Percentiles rank a stretch among this genome's conserved stretches.
phyloP scores from a whole-genome alignment of 2,797 vertebrate species.

The Euthynnus affinis region DNA sequence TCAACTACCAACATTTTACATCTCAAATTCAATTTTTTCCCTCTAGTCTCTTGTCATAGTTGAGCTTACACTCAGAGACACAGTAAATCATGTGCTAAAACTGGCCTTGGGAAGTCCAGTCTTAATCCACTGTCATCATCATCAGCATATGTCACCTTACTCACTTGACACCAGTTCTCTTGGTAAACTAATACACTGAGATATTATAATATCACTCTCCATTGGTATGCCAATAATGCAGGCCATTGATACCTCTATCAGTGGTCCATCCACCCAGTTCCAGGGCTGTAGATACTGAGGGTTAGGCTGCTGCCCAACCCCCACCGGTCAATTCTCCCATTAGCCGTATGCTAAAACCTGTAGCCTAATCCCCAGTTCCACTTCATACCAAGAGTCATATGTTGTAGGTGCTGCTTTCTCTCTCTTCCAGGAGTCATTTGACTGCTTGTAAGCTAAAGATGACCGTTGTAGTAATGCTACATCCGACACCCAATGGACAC shows the following conservation, averaged over 20 bases:
- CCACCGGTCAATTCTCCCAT: not conserved
- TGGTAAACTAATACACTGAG: not conserved
- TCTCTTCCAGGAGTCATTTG: not conserved
- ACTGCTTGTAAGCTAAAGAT: not conserved
- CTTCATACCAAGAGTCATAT: constrained; percentile 18
- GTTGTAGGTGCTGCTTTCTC: constrained; percentile 1
- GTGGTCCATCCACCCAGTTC: not conserved
- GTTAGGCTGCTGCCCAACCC: constrained; percentile 27
- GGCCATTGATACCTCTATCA: not conserved
- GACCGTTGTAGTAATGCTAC: not conserved
- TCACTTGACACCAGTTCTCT: not conserved
- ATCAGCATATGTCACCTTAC: too few relatives aligned
- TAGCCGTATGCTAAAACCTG: constrained; percentile 12
- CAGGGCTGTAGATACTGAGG: constrained; percentile 7
- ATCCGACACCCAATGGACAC: not conserved
- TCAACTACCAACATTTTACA: too few relatives aligned
- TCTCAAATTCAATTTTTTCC: too few relatives aligned
- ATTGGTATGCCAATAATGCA: not conserved
- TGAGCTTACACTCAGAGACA: not conserved
- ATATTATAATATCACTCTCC: not conserved
- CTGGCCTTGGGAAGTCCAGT: not conserved
- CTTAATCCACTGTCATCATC: not conserved
- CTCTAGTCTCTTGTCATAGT: too few relatives aligned
- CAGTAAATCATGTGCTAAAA: not conserved
- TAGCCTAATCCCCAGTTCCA: constrained; percentile 26